Evolutionary conservation across 2,888 invertebrate species (phyloP).

Genomic region (Gymnoscelis rufifasciata): DNA sequence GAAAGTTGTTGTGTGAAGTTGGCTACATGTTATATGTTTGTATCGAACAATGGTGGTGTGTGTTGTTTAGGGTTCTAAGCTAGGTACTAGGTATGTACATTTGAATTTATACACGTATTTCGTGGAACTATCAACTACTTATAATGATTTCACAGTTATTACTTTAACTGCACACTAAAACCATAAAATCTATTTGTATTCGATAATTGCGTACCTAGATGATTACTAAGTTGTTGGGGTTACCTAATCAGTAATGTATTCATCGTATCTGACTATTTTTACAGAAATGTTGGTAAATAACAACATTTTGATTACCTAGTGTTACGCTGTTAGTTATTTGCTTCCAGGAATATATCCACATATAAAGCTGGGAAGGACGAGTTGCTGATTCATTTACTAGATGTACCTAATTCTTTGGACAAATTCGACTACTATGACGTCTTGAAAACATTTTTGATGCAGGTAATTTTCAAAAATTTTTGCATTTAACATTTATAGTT

Average conservation of each 20-base stretch:
- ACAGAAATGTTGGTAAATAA: too few relatives aligned
- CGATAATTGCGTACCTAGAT: not conserved
- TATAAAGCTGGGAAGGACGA: slow-evolving; percentile 47
- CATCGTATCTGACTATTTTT: too few relatives aligned
- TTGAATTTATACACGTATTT: not conserved
- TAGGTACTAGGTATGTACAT: too few relatives aligned
- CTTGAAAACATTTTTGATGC: slow-evolving; percentile 49
- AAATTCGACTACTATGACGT: slow-evolving; percentile 54
- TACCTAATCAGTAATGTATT: too few relatives aligned
- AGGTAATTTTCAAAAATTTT: slow-evolving; percentile 1
- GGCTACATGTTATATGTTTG: too few relatives aligned
- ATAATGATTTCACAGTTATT: not conserved
- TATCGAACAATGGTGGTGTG: too few relatives aligned
- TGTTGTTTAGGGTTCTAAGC: too few relatives aligned
- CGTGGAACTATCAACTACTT: not conserved
- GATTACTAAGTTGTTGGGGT: not conserved
- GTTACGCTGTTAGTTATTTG: too few relatives aligned
- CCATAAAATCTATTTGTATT: not conserved
- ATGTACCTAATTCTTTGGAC: slow-evolving; percentile 44
- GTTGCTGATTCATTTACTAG: slow-evolving; percentile 51
- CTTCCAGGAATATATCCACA: slow-evolving; percentile 45
- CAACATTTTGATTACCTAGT: too few relatives aligned
- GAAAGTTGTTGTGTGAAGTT: too few relatives aligned
- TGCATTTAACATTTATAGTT: too few relatives aligned
- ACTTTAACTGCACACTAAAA: not conserved